A percentile compares a stretch with the other conserved stretches of the same genome.
These are phyloP conservation scores for Diabrotica balteata DNA, from an alignment of 2,888 invertebrate species.

Conservation along the genomic window DNA sequence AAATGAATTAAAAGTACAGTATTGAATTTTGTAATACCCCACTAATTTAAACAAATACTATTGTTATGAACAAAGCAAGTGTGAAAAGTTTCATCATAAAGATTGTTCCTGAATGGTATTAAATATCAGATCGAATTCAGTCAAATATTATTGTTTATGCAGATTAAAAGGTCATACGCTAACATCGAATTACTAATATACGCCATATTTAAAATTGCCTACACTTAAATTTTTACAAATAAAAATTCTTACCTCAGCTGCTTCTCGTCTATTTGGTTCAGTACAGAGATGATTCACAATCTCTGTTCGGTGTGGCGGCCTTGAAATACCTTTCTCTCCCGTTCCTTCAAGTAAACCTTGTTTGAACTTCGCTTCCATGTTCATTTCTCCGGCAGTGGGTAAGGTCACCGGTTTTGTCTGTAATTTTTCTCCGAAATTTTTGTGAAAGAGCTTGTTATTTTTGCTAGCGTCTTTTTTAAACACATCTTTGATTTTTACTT, in stretches of 20 bases:
- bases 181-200: too few relatives aligned
- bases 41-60: too few relatives aligned
- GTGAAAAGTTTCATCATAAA: too few relatives aligned
- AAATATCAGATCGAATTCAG: too few relatives aligned
- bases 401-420: slow-evolving; percentile 47
- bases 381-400: slow-evolving; percentile 60
- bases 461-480: slow-evolving; percentile 59
- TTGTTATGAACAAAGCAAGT: too few relatives aligned
- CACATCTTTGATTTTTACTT: slow-evolving; percentile 56
- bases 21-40: too few relatives aligned
- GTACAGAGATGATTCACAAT: slow-evolving; percentile 41
- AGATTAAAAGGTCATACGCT: too few relatives aligned
- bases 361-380: slow-evolving; percentile 67
- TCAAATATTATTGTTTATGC: too few relatives aligned
- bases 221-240: not conserved
- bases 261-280: slow-evolving; percentile 34
- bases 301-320: slow-evolving; percentile 55
- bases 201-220: too few relatives aligned
- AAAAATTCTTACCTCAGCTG: slow-evolving; percentile 42
- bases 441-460: slow-evolving; percentile 63
- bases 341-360: slow-evolving; percentile 65
- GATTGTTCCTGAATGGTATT: too few relatives aligned
- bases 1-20: too few relatives aligned
- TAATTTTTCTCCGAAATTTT: slow-evolving; percentile 64
- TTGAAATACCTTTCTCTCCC: slow-evolving; percentile 50